Conservation (phyloP, 2,113 vertebrate species). For the Sterrhoptilus dennistouni region DNA sequence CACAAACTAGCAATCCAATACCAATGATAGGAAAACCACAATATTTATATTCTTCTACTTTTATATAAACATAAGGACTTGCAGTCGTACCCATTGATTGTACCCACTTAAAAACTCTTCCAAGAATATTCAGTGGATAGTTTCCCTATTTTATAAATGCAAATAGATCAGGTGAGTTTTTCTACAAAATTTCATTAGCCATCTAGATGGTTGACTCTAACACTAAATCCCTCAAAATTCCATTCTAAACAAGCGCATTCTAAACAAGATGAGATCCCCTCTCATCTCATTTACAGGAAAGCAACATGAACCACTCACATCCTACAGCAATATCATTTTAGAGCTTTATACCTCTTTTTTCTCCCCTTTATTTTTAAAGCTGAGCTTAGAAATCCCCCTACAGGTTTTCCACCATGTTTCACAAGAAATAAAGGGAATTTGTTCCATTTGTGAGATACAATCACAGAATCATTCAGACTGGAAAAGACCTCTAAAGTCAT, state of each 20-base stretch:
- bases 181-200: neutral
- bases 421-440: neutral
- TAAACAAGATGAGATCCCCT: neutral
- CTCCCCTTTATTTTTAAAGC: neutral
- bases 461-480: neutral
- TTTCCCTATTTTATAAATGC: neutral
- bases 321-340: neutral
- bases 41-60: neutral
- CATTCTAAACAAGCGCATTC: neutral
- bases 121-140: neutral
- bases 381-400: neutral
- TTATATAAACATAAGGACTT: neutral
- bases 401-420: neutral
- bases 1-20: neutral
- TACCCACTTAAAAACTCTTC: neutral
- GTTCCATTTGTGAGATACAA: neutral
- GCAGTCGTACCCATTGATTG: neutral
- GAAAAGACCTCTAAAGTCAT: neutral
- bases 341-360: neutral
- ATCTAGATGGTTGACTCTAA: neutral
- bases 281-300: neutral
- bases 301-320: neutral
- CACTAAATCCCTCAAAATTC: neutral
- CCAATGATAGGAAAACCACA: neutral
- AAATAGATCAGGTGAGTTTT: neutral